Percentiles rank a stretch among this genome's conserved stretches.
phyloP scores from a whole-genome alignment of 2,888 invertebrate genomes.

The Chirona hameri region DNA sequence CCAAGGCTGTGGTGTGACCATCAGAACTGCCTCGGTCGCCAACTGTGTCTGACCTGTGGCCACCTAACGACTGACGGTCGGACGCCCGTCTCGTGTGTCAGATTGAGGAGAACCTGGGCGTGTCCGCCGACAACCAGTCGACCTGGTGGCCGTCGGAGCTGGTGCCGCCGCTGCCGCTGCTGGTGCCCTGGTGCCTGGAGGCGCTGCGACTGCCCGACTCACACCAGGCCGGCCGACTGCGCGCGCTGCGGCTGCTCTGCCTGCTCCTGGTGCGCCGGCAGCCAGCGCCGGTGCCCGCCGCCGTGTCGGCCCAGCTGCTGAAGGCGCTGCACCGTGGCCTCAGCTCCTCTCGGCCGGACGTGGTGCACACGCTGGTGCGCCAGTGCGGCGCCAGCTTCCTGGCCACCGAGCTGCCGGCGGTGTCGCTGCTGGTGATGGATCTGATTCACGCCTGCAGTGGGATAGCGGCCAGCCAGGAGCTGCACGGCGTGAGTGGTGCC shows the following conservation, averaged over 20 bases:
- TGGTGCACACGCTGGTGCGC: slow-evolving; percentile 71
- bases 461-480: slow-evolving; percentile 63
- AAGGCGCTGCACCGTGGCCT: slow-evolving; percentile 70
- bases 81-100: slow-evolving; percentile 43
- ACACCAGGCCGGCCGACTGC: slow-evolving; percentile 75
- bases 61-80: background rate
- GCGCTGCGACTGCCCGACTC: slow-evolving; percentile 66
- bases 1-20: too few species aligned
- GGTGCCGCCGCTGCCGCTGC: slow-evolving; percentile 78
- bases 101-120: slow-evolving; percentile 61
- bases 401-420: slow-evolving; percentile 81
- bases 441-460: slow-evolving; percentile 86
- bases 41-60: too few species aligned
- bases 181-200: slow-evolving; percentile 85
- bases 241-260: slow-evolving; percentile 82
- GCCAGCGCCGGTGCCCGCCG: slow-evolving; percentile 49
- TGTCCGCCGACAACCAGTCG: slow-evolving; percentile 58
- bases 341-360: slow-evolving; percentile 58
- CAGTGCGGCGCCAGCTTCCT: slow-evolving; percentile 79
- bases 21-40: too few species aligned
- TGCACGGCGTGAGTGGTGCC: slow-evolving; percentile 40
- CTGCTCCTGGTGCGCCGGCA: slow-evolving; percentile 70
- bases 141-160: slow-evolving; percentile 71
- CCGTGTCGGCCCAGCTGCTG: slow-evolving; percentile 81
- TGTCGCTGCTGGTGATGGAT: slow-evolving; percentile 78